Conservation (phyloP, 2,888 invertebrate species). For the Emesis castigata region DNA sequence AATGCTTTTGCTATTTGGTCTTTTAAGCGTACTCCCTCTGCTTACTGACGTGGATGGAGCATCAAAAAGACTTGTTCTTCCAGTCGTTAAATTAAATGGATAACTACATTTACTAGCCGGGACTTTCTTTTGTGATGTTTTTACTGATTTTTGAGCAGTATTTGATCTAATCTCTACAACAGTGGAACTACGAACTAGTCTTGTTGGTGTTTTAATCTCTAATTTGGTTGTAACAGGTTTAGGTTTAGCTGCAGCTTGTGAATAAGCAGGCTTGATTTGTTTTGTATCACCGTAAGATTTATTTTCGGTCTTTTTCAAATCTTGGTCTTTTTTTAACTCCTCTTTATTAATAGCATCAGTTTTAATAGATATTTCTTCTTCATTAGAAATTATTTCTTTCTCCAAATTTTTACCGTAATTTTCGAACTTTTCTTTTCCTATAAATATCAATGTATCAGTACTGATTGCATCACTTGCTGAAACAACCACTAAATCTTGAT, state of each 20-base stretch:
- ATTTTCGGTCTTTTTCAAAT: conserved; percentile 72
- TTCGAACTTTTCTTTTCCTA: background rate
- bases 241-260: conserved; percentile 86
- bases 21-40: conserved; percentile 69
- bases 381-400: background rate
- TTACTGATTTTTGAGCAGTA: conserved; percentile 73
- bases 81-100: conserved; percentile 85
- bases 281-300: conserved; percentile 74
- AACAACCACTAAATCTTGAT: background rate
- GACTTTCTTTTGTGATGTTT: conserved; percentile 77
- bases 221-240: conserved; percentile 77
- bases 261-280: conserved; percentile 81
- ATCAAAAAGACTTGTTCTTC: conserved; percentile 83
- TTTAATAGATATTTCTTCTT: conserved; percentile 13
- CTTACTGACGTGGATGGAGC: conserved; percentile 69
- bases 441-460: background rate
- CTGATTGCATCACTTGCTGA: background rate
- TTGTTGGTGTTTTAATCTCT: conserved; percentile 77
- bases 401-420: background rate
- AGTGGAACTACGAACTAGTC: conserved; percentile 81
- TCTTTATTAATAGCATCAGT: conserved; percentile 48
- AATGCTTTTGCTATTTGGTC: conserved; percentile 72
- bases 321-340: conserved; percentile 70
- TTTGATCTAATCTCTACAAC: conserved; percentile 81
- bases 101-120: conserved; percentile 84